A percentile compares a stretch with the other conserved stretches of the same genome.
phyloP scores from a whole-genome alignment of 2,113 vertebrate species.

The Pipra filicauda region DNA sequence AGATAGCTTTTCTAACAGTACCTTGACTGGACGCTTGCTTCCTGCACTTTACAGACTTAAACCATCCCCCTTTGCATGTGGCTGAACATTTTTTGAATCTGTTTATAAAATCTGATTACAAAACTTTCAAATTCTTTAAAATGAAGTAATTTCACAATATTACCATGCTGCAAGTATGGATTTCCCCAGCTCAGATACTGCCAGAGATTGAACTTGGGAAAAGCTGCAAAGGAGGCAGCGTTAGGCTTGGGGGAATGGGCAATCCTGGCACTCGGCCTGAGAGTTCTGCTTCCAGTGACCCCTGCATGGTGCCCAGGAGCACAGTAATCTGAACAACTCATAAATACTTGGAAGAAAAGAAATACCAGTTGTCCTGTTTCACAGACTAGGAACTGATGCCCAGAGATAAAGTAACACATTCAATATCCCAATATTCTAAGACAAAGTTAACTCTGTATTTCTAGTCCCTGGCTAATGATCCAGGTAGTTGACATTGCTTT shows the following conservation, averaged over 20 bases:
- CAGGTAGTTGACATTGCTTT: not conserved
- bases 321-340: not conserved
- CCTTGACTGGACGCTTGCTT: not conserved
- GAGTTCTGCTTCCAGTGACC: not conserved
- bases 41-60: not conserved
- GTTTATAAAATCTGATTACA: not conserved
- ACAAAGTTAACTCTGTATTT: not conserved
- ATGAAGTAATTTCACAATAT: not conserved
- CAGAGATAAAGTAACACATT: not conserved
- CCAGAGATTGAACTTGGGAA: not conserved
- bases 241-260: not conserved
- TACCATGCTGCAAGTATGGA: not conserved
- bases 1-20: not conserved
- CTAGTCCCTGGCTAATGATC: not conserved
- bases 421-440: not conserved
- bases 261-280: fast-evolving
- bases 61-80: not conserved
- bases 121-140: not conserved
- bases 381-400: not conserved
- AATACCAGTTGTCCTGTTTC: not conserved
- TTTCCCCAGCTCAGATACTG: not conserved
- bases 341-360: not conserved
- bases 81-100: not conserved
- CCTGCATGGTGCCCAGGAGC: fast-evolving
- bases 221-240: fast-evolving